These are phyloP conservation scores for Temnothorax rugatulus DNA, from an alignment of 2,888 invertebrate genomes.

Conservation along the genomic window DNA sequence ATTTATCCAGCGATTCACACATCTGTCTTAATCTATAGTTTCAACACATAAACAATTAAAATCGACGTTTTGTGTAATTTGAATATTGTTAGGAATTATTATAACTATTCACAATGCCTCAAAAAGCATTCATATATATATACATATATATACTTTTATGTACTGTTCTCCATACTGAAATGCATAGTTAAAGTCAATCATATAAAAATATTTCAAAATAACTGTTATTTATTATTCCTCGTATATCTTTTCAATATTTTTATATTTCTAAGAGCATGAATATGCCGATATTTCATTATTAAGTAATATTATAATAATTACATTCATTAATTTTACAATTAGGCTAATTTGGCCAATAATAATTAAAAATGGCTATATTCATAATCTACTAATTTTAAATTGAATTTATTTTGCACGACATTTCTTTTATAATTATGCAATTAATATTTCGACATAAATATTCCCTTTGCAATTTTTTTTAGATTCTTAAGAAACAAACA, in stretches of 20 bases:
- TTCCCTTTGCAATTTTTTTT: not conserved
- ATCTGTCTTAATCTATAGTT: not conserved
- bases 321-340: not conserved
- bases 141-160: not conserved
- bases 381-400: constrained; percentile 4
- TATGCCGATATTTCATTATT: not conserved
- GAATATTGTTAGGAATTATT: not conserved
- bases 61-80: not conserved
- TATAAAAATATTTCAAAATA: not conserved
- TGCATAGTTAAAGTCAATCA: not conserved
- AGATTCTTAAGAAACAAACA: constrained; percentile 10
- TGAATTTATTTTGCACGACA: not conserved
- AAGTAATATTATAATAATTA: not conserved
- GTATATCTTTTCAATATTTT: not conserved
- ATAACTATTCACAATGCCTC: not conserved
- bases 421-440: not conserved
- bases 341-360: not conserved
- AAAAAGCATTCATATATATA: not conserved
- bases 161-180: not conserved
- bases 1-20: not conserved
- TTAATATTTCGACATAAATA: not conserved
- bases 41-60: not conserved
- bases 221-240: not conserved
- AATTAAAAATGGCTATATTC: not conserved
- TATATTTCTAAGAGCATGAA: not conserved